Evolutionary conservation across 1,140 invertebrate genomes (phyloP).

Genomic region (Bombus huntii): DNA sequence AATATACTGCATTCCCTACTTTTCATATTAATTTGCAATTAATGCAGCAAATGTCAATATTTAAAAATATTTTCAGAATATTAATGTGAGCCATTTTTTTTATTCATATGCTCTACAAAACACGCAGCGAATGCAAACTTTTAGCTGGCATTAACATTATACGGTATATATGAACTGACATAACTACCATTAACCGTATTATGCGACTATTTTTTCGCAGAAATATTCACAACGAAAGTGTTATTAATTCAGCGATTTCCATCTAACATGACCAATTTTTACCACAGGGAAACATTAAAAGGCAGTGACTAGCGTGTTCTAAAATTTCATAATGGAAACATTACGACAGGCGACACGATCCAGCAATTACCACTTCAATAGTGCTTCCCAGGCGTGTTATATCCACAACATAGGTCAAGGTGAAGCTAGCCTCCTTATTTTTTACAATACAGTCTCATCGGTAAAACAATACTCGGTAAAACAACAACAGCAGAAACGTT

Average conservation of each 20-base stretch:
- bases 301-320: not conserved
- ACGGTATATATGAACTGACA: no score
- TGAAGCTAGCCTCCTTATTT: not conserved
- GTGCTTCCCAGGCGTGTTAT: not conserved
- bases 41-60: no score
- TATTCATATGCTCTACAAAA: no score
- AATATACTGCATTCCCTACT: no score
- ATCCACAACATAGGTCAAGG: constrained; percentile 21
- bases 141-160: no score
- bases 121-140: no score
- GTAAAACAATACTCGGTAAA: not conserved
- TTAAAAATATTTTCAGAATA: no score
- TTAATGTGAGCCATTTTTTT: no score
- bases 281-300: not conserved
- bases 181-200: not conserved
- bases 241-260: not conserved
- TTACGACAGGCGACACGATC: not conserved
- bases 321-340: not conserved
- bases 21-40: no score
- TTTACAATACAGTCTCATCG: not conserved
- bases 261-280: not conserved
- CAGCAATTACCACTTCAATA: not conserved
- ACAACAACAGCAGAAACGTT: not conserved
- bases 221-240: not conserved
- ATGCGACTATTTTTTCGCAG: not conserved